Percentiles rank a stretch among this genome's conserved stretches.
These are phyloP conservation scores for Xanthorhoe designata DNA, from an alignment of 2,888 invertebrate genomes.

Conservation along the genomic window DNA sequence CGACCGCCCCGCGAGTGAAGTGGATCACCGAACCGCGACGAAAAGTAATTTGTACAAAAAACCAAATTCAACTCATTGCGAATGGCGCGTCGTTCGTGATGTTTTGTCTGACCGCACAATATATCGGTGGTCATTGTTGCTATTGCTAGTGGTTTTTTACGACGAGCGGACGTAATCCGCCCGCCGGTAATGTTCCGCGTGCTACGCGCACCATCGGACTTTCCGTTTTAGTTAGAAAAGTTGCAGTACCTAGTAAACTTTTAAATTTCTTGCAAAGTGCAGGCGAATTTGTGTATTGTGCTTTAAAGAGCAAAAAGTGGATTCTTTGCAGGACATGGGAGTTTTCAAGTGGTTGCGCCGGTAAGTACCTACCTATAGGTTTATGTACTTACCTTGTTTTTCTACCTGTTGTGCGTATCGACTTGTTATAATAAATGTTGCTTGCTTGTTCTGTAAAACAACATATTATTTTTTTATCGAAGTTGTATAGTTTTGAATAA, in stretches of 20 bases:
- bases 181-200: slow-evolving; percentile 80
- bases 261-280: slow-evolving; percentile 43
- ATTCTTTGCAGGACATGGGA: slow-evolving; percentile 75
- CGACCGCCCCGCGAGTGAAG: slow-evolving; percentile 68
- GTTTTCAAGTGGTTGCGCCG: slow-evolving; percentile 83
- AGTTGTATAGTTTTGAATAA: slow-evolving; percentile 10
- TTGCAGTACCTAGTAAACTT: slow-evolving; percentile 42
- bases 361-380: slow-evolving; percentile 66
- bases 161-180: slow-evolving; percentile 66
- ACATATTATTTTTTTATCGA: too few species aligned
- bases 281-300: slow-evolving; percentile 47
- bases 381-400: neutral
- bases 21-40: slow-evolving; percentile 82
- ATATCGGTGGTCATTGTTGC: slow-evolving; percentile 82
- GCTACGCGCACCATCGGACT: slow-evolving; percentile 58
- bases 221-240: slow-evolving; percentile 60
- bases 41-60: slow-evolving; percentile 85
- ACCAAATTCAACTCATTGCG: slow-evolving; percentile 83
- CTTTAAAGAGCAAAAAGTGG: slow-evolving; percentile 63
- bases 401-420: neutral
- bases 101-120: slow-evolving; percentile 85
- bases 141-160: slow-evolving; percentile 80
- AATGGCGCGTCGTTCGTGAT: slow-evolving; percentile 80
- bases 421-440: neutral
- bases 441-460: too few species aligned